Percentiles rank a stretch among this genome's conserved stretches.
Conservation (phyloP, 2,888 invertebrate species). For the Phytoseiulus persimilis region DNA sequence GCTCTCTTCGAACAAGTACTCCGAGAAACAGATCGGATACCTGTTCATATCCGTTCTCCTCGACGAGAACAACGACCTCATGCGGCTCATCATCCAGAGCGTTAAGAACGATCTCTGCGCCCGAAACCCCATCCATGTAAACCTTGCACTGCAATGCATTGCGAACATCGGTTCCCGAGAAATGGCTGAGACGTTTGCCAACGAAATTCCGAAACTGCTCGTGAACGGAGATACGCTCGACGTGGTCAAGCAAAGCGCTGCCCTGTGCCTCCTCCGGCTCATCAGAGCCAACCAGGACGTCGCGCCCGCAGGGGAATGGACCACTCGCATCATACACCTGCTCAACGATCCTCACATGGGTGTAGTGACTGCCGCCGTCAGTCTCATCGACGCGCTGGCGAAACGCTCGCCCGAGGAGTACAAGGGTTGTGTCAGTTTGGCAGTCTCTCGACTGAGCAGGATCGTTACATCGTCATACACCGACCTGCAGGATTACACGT, state of each 20-base stretch:
- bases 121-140: conserved; percentile 91
- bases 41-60: conserved; percentile 58
- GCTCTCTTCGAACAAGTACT: conserved; percentile 97
- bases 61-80: conserved; percentile 94
- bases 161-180: conserved; percentile 98
- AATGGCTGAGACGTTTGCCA: conserved; percentile 97
- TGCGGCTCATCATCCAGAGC: conserved; percentile 94
- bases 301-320: conserved; percentile 96
- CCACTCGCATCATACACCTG: conserved; percentile 93
- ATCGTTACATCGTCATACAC: conserved; percentile 99
- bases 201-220: conserved; percentile 91
- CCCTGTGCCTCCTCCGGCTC: conserved; percentile 83
- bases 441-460: conserved; percentile 78
- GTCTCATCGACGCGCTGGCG: conserved; percentile 92
- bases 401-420: conserved; percentile 99
- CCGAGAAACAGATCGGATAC: conserved; percentile 89
- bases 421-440: conserved; percentile 94
- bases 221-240: conserved; percentile 64
- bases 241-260: conserved; percentile 80
- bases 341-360: conserved; percentile 99
- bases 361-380: conserved; percentile 92
- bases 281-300: conserved; percentile 92
- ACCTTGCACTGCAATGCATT: conserved; percentile 94
- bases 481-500: conserved; percentile 98
- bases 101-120: conserved; percentile 95